Base-by-base conservation (phyloP, 1,140 invertebrate species). In the Anastrepha obliqua region DNA sequence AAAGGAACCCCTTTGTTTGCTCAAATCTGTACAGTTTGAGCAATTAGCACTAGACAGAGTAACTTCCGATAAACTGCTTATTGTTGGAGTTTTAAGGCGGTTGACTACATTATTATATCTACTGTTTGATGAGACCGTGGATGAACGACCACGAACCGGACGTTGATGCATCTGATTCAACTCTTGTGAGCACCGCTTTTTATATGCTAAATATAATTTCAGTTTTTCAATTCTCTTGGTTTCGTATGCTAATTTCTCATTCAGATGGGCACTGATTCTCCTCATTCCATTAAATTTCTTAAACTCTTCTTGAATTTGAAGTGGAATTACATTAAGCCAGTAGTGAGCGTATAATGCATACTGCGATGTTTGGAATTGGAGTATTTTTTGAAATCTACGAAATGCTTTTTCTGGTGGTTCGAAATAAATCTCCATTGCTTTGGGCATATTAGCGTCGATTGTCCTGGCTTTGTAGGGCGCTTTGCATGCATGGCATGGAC, bases 371-470 rank as follows among this genome's bases (percentile, higher is more conserved):
- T 81, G 74, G 44, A 81, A 81, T 29, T 81, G 44, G 2, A 81
- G 11, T n/a, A 81, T 81, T 55, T 81, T 55, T 13, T 81, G 74
- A 20, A 81, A 81, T 7, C 47, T 42, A 55, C 47, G 47, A 81
- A 55, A 81, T 81, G 47, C 15, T 47, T 55, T 81, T 11, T 55
- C 47, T 1, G 74, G n/a, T n/a, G 47, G 42, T 9, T 81, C 74
- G 44, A 81, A 81, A 81, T 81, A 81, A 8, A 20, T n/a, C 3
- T 44, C 74, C 74, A 81, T 81, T 20, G 74, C 17, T 55, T 81
- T 81, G n/a, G 47, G 11, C 74, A 81, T 81, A 81, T 81, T 81
- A 7, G 7, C 74, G 47, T 81, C 74, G 9, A 81, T 55, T 13
- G n/a, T 11, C n/a, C 47, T 51, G n/a, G 74, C 44, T 9, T n/a